Evolutionary conservation across 1,140 invertebrate genomes (phyloP).

Genomic region (Heliothis virescens): DNA sequence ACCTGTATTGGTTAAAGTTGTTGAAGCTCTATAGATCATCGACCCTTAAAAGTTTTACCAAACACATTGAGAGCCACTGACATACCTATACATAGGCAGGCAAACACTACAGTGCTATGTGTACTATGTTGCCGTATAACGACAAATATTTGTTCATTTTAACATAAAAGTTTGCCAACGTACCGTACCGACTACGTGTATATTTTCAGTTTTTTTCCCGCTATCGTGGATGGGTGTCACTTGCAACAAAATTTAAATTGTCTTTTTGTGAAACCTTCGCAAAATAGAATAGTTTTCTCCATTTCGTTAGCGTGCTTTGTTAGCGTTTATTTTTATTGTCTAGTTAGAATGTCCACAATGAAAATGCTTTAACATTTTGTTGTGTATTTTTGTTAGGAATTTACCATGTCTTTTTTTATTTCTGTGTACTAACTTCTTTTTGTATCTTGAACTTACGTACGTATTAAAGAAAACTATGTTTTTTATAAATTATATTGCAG

Average conservation of each 20-base stretch:
- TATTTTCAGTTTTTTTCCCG: not conserved
- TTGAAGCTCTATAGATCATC: too few relatives aligned
- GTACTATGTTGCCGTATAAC: not conserved
- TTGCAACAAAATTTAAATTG: constrained; percentile 9
- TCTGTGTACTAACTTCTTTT: too few relatives aligned
- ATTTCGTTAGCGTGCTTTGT: constrained; percentile 25
- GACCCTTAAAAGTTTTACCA: not conserved
- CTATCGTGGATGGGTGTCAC: constrained; percentile 6
- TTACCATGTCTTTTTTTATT: not conserved
- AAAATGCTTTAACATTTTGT: not conserved
- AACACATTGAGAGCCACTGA: not conserved
- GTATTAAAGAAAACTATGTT: too few relatives aligned
- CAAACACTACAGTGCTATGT: not conserved
- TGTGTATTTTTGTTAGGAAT: not conserved
- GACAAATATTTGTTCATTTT: constrained; percentile 31
- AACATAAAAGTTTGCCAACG: constrained; percentile 11
- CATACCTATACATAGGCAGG: not conserved
- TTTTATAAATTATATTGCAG: too few relatives aligned
- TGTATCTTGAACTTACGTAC: too few relatives aligned
- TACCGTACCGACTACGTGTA: not conserved
- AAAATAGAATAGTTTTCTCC: not conserved
- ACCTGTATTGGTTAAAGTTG: too few relatives aligned
- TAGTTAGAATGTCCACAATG: not conserved
- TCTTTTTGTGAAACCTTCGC: constrained; percentile 1
- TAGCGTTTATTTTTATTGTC: constrained; percentile 2